Conservation (phyloP, 2,113 vertebrate species). For the Callionymus lyra region DNA sequence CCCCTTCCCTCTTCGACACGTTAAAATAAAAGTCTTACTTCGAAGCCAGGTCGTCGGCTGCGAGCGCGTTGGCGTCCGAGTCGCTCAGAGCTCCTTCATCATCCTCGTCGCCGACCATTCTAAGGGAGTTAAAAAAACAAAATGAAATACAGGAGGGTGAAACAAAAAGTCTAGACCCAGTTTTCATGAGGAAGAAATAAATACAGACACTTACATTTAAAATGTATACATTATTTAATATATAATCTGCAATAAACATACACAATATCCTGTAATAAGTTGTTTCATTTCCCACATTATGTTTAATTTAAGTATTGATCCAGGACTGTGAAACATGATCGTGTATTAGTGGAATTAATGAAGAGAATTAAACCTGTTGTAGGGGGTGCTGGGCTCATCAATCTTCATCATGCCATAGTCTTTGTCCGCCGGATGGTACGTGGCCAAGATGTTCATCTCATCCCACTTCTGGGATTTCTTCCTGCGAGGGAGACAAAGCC, state of each 20-base stretch:
- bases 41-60: constrained; percentile 76
- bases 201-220: too few species aligned
- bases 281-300: too few species aligned
- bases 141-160: not conserved
- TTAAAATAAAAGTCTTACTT: constrained; percentile 74
- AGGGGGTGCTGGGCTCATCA: constrained; percentile 94
- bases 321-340: too few species aligned
- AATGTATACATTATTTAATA: too few species aligned
- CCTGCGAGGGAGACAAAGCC: constrained; percentile 52
- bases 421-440: constrained; percentile 92
- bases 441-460: constrained; percentile 98
- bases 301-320: too few species aligned
- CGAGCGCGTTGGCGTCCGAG: constrained; percentile 72
- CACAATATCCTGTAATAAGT: too few species aligned
- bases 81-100: constrained; percentile 88
- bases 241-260: too few species aligned
- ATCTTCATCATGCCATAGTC: constrained; percentile 99
- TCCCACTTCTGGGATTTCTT: constrained; percentile 99
- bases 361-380: constrained; percentile 72
- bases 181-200: too few species aligned
- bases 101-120: constrained; percentile 82
- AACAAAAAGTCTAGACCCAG: too few species aligned
- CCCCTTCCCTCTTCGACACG: not conserved
- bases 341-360: too few species aligned
- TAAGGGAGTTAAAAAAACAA: constrained; percentile 37